A percentile compares a stretch with the other conserved stretches of the same genome.
Conservation (phyloP, 2,888 invertebrate genomes). For the Seira sanloemensis region DNA sequence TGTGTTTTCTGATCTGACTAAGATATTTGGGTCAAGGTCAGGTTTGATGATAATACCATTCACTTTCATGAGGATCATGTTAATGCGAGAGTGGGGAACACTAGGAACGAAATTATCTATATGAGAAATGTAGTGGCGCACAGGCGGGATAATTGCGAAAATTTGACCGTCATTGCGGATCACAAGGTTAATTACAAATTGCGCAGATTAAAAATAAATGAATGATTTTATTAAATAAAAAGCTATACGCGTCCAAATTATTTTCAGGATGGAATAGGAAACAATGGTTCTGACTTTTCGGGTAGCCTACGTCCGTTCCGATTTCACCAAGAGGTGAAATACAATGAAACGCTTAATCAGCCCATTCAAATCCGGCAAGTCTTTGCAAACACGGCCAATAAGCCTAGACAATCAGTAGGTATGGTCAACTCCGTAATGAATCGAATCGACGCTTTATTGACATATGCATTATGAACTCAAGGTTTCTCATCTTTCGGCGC, state of each 20-base stretch:
- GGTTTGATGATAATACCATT: constrained; percentile 22
- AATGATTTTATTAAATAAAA: background rate
- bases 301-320: constrained; percentile 4
- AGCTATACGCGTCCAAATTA: background rate
- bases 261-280: constrained; percentile 26
- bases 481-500: constrained; percentile 23
- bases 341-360: constrained; percentile 33
- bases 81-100: background rate
- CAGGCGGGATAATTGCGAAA: background rate
- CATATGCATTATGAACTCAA: background rate
- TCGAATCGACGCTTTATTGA: background rate
- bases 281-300: constrained; percentile 23
- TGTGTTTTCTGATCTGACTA: background rate
- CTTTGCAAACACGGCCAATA: background rate
- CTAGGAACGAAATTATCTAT: constrained; percentile 12
- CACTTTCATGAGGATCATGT: constrained; percentile 10
- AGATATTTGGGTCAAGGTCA: constrained; percentile 39
- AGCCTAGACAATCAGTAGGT: background rate
- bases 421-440: background rate
- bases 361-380: background rate
- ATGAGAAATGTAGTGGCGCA: background rate
- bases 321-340: constrained; percentile 29
- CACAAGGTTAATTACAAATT: background rate
- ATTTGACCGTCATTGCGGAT: background rate
- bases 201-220: background rate